phyloP scores from a whole-genome alignment of 2,888 invertebrate genomes.

The Ichneumoninae sp. region DNA sequence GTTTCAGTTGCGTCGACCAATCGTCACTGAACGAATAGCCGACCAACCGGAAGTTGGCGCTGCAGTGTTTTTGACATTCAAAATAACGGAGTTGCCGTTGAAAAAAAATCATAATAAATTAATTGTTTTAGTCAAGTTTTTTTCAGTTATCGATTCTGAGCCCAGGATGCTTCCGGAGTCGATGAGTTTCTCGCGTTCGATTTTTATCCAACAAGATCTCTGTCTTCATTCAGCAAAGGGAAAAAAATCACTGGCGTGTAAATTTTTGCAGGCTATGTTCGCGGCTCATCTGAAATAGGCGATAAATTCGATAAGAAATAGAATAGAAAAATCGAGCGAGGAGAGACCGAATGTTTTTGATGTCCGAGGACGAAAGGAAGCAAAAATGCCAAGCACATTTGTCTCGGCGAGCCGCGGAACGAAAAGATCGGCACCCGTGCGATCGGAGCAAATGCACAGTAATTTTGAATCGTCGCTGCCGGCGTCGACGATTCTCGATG shows the following conservation, averaged over 20 bases:
- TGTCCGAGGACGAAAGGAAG: not conserved
- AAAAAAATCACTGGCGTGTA: not conserved
- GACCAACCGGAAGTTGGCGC: no score
- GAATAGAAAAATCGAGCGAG: not conserved
- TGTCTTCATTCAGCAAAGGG: not conserved
- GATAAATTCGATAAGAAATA: not conserved
- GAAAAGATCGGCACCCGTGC: not conserved
- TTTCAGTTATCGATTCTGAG: not conserved
- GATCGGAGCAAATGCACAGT: not conserved
- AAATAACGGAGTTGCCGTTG: not conserved
- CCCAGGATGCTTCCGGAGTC: not conserved
- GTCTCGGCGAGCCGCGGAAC: slow-evolving; percentile 6
- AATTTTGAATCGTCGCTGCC: slow-evolving; percentile 12
- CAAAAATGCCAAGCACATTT: slow-evolving; percentile 44
- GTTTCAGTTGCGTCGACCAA: not conserved
- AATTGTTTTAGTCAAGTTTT: not conserved
- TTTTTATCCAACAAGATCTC: not conserved
- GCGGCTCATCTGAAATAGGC: not conserved
- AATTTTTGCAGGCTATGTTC: not conserved
- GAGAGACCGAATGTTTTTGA: not conserved
- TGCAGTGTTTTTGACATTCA: not conserved
- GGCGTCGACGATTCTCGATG: slow-evolving; percentile 39
- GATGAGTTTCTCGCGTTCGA: not conserved
- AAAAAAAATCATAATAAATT: not conserved
- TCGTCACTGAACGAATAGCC: not conserved